A percentile compares a stretch with the other conserved stretches of the same genome.
Evolutionary conservation across 2,888 invertebrate genomes (phyloP).

Genomic region (Drosophila vallismaia): DNA sequence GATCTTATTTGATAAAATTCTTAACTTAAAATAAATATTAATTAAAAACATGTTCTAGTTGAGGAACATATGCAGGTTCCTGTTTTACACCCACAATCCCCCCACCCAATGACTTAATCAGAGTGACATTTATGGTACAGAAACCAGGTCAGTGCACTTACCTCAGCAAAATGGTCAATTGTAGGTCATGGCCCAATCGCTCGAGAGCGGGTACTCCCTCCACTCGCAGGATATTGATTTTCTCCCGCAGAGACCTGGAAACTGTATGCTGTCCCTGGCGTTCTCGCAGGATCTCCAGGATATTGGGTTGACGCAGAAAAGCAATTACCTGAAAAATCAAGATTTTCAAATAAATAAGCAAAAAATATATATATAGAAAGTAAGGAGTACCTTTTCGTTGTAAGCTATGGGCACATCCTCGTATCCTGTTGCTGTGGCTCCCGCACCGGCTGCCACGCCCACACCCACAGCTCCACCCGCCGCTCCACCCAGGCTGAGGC

Average conservation of each 20-base stretch:
- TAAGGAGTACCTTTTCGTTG: constrained; percentile 90
- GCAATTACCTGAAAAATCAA: constrained; percentile 89
- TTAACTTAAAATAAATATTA: too few relatives aligned
- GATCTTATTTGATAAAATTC: too few relatives aligned
- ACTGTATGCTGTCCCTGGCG: constrained; percentile 90
- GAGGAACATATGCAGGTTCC: too few relatives aligned
- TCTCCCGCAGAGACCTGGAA: constrained; percentile 91
- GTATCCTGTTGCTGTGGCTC: constrained; percentile 54
- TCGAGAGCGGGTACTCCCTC: constrained; percentile 94
- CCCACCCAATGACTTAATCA: background rate
- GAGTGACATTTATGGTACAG: background rate
- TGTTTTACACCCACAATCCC: background rate
- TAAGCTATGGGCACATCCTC: constrained; percentile 93
- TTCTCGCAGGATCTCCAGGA: constrained; percentile 94
- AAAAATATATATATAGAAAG: accelerated
- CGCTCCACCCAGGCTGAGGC: constrained; percentile 52
- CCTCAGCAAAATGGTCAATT: constrained; percentile 96
- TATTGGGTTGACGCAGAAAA: constrained; percentile 97
- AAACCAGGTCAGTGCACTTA: constrained; percentile 83
- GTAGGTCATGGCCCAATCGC: constrained; percentile 95
- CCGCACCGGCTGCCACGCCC: constrained; percentile 10
- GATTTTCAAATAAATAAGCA: background rate
- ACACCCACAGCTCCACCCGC: constrained; percentile 40
- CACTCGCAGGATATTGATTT: constrained; percentile 93
- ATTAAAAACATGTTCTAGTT: too few relatives aligned